A percentile compares a stretch with the other conserved stretches of the same genome.
These are phyloP conservation scores for Beaufortia kweichowensis DNA, from an alignment of 2,113 vertebrate species.

Conservation along the genomic window DNA sequence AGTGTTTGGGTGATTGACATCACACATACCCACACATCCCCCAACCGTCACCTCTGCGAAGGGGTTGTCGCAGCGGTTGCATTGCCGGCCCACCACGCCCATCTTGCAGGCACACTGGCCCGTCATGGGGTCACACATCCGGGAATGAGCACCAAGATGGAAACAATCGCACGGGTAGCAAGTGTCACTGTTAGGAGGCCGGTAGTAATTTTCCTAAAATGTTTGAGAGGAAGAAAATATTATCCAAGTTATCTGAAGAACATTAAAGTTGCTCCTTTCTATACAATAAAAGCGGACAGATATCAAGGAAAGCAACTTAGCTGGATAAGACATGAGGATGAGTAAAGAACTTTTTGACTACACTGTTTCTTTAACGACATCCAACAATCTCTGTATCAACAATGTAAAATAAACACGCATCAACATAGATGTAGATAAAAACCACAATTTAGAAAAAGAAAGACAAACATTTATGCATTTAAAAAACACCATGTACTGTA, in stretches of 20 bases:
- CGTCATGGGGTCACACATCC: conserved; percentile 74
- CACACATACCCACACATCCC: conserved; percentile 82
- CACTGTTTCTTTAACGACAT: too few relatives aligned
- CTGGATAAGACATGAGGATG: too few relatives aligned
- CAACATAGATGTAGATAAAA: not conserved
- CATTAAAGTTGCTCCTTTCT: too few relatives aligned
- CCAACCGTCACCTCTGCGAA: conserved; percentile 82
- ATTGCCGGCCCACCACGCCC: conserved; percentile 83
- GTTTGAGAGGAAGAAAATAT: not conserved
- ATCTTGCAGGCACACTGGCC: conserved; percentile 84
- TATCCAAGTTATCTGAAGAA: too few relatives aligned
- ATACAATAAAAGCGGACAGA: too few relatives aligned
- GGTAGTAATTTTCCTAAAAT: conserved; percentile 83
- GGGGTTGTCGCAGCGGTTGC: conserved; percentile 87
- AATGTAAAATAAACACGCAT: too few relatives aligned
- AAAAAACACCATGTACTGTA: too few relatives aligned
- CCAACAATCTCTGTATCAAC: too few relatives aligned
- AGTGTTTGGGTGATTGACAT: not conserved
- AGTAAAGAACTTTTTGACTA: too few relatives aligned
- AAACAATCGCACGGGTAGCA: conserved; percentile 86
- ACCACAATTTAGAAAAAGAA: not conserved
- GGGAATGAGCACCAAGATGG: conserved; percentile 76
- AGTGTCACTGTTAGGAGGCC: conserved; percentile 71
- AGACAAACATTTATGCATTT: too few relatives aligned
- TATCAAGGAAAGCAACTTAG: too few relatives aligned